Percentiles rank a stretch among this genome's conserved stretches.
Conservation (phyloP, 2,797 vertebrate genomes). For the Trichosurus vulpecula region DNA sequence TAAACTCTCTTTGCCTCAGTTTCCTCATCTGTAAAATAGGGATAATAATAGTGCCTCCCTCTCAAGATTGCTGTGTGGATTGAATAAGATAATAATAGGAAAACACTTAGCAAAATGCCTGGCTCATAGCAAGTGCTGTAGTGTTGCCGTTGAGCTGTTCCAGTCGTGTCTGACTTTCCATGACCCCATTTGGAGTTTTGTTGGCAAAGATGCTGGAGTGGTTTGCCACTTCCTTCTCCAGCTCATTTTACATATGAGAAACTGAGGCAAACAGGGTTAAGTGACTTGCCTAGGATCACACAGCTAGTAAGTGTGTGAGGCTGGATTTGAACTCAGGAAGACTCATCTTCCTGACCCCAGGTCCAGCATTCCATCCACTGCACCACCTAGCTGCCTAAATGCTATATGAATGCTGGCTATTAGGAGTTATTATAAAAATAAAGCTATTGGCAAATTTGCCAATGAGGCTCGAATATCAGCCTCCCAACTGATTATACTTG, state of each 20-base stretch:
- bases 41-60: neutral
- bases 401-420: neutral
- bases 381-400: neutral
- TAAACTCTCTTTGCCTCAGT: neutral
- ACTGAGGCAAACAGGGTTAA: neutral
- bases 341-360: neutral
- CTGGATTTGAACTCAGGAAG: neutral
- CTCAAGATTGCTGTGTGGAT: neutral
- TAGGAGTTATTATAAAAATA: neutral
- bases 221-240: neutral
- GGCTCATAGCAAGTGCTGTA: neutral
- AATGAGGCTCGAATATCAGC: neutral
- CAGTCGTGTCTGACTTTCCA: neutral
- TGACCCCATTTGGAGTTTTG: neutral
- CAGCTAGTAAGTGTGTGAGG: neutral
- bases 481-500: neutral
- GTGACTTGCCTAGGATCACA: neutral
- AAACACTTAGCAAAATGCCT: neutral
- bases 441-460: neutral
- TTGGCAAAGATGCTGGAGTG: neutral
- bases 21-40: neutral
- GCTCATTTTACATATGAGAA: neutral
- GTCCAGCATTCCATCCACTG: neutral
- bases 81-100: neutral
- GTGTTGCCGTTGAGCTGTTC: neutral